Base-by-base conservation (phyloP, 2,888 invertebrate species). In the Catocala nupta region DNA sequence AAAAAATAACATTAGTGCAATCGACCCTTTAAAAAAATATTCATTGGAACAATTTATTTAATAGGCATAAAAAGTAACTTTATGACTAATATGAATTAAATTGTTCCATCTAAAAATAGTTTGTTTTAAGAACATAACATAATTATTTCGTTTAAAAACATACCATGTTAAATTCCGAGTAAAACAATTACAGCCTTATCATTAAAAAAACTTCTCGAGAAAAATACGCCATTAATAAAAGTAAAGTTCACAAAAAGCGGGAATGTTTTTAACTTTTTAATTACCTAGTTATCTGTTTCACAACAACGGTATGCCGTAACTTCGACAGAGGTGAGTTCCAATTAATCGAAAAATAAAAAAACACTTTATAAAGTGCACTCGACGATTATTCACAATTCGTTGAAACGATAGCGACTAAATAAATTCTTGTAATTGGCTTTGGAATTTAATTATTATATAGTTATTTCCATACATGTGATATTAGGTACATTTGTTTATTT, bases 371-470 rank as follows among this genome's bases (percentile, higher is more conserved):
- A 65, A 71, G 33, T 57, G 48, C 55, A 49, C 25, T 57, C 55
- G 48, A 62, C 65, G 57, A 63, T 63, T 74, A 74, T 63, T 68
- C 62, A 70, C 55, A 72, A 68, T 76, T 76, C 75, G 64, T 45
- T 70, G 75, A 77, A 77, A 43, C 63, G 65, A 67, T 70, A 63
- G 52, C 68, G 48, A 39, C 60, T 45, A 62, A 67, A 71, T 68
- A 47, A 58, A 59, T 72, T 72, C 75, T 54, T 58, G 56, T 66
- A 50, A 68, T 43, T 58, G 55, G 43, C 39, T 39, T 8, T n/a
- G 54, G 68, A 61, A 70, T 72, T 66, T 67, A 60, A 49, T 63
- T 50, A 48, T 12, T 56, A 16, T 68, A 65, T 66, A 61, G 54
- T 62, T 67, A 63, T 67, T 59, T 60, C 42, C 55, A 74, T 69